Percentiles rank a stretch among this genome's conserved stretches.
These are phyloP conservation scores for Enoplosus armatus DNA, from an alignment of 2,797 vertebrate species.

Conservation along the genomic window DNA sequence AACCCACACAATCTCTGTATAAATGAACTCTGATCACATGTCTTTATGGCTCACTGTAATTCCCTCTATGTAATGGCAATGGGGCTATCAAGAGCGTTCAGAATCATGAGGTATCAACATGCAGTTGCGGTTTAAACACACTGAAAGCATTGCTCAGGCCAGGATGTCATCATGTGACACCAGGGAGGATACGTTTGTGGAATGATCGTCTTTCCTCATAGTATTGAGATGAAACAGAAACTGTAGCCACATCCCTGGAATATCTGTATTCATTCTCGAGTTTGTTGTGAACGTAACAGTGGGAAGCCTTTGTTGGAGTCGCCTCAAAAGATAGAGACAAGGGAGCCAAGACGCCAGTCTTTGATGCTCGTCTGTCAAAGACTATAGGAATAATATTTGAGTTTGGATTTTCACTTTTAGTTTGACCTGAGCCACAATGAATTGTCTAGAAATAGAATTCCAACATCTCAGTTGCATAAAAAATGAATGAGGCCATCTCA, in stretches of 20 bases:
- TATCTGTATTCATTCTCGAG: conserved; percentile 2
- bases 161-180: not conserved
- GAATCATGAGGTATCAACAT: conserved; percentile 8
- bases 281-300: not conserved
- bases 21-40: conserved; percentile 13
- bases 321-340: conserved; percentile 16
- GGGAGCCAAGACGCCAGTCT: not conserved
- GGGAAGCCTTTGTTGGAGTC: conserved; percentile 9
- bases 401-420: conserved; percentile 32
- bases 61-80: conserved; percentile 2
- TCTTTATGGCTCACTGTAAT: conserved; percentile 18
- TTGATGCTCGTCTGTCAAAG: conserved; percentile 35
- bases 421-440: conserved; percentile 39
- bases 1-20: not conserved
- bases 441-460: conserved; percentile 58
- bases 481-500: conserved; percentile 59
- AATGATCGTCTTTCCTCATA: conserved; percentile 5
- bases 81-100: not conserved
- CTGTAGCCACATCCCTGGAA: not conserved
- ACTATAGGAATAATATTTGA: conserved; percentile 36
- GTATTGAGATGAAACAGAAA: not conserved
- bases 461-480: conserved; percentile 49
- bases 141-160: not conserved
- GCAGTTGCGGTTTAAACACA: not conserved
- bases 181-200: not conserved